These are phyloP conservation scores for Limnephilus lunatus DNA, from an alignment of 2,888 invertebrate species.

Conservation along the genomic window DNA sequence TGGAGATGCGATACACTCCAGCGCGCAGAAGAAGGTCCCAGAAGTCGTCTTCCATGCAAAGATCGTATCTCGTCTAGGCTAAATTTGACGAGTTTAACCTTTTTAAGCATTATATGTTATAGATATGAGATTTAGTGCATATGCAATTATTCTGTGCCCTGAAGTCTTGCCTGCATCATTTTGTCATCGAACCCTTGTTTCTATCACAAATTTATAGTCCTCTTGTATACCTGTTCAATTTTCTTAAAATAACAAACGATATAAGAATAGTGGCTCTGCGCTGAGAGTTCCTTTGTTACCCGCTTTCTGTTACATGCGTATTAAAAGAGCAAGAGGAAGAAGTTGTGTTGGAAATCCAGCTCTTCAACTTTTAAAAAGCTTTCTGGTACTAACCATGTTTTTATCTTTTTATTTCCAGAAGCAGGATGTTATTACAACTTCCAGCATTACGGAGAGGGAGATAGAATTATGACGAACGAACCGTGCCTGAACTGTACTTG, in stretches of 20 bases:
- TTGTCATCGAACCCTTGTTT: not conserved
- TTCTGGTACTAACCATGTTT: not conserved
- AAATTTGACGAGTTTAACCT: not conserved
- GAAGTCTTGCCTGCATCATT: too few species aligned
- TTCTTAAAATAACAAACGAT: not conserved
- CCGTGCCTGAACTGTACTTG: conserved; percentile 97
- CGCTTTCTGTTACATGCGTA: not conserved
- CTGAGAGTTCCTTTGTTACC: not conserved
- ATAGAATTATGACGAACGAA: conserved; percentile 95
- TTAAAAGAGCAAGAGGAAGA: not conserved
- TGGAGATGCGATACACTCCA: not conserved
- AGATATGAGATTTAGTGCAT: not conserved
- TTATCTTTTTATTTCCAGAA: conserved; percentile 71
- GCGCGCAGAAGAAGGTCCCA: not conserved
- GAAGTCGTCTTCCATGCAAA: not conserved
- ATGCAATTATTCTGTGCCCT: not conserved
- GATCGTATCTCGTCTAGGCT: conserved; percentile 18
- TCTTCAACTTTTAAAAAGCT: not conserved
- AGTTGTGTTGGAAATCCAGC: too few species aligned
- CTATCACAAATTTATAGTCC: not conserved
- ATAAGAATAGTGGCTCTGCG: not conserved
- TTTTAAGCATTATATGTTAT: not conserved
- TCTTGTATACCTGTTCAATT: not conserved
- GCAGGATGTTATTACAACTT: conserved; percentile 95
- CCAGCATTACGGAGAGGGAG: conserved; percentile 94